A percentile compares a stretch with the other conserved stretches of the same genome.
These are phyloP conservation scores for Pseudomugil gertrudae DNA, from an alignment of 2,797 vertebrate genomes.

Conservation along the genomic window DNA sequence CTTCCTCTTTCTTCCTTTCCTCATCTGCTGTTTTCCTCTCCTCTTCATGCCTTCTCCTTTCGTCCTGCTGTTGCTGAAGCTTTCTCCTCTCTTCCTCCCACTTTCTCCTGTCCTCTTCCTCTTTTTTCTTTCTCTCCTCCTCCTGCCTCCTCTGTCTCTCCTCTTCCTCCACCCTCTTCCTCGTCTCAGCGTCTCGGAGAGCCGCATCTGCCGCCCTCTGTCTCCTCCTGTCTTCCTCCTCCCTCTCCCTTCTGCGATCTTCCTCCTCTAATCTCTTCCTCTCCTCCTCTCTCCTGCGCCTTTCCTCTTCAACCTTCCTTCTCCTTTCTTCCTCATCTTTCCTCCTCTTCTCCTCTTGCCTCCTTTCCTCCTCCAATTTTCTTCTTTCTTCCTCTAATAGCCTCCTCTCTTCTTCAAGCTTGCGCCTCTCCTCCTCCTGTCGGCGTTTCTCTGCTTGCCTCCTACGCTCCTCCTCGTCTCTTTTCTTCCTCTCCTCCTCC, in stretches of 20 bases:
- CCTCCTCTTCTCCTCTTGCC: slow-evolving; percentile 66
- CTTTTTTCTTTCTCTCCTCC: slow-evolving; percentile 63
- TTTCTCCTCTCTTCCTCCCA: slow-evolving; percentile 69
- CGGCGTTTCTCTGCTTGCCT: slow-evolving; percentile 61
- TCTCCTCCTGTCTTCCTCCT: slow-evolving; percentile 56
- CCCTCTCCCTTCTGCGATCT: slow-evolving; percentile 51
- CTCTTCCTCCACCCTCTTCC: slow-evolving; percentile 50
- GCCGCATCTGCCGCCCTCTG: slow-evolving; percentile 65
- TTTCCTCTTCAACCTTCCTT: slow-evolving; percentile 47
- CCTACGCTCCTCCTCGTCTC: slow-evolving; percentile 62
- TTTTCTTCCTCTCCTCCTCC: slow-evolving; percentile 56
- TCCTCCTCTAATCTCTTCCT: slow-evolving; percentile 44
- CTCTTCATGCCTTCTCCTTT: slow-evolving; percentile 29
- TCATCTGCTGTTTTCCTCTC: slow-evolving; percentile 58
- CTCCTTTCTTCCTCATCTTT: slow-evolving; percentile 74
- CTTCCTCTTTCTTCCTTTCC: slow-evolving; percentile 58
- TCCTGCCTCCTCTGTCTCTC: no score
- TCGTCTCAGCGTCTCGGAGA: slow-evolving; percentile 55
- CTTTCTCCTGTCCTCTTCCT: slow-evolving; percentile 61
- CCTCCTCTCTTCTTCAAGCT: slow-evolving; percentile 69
- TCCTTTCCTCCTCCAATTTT: slow-evolving; percentile 75
- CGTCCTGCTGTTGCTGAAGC: slow-evolving; percentile 9
- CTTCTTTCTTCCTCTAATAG: slow-evolving; percentile 69
- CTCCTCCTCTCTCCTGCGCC: slow-evolving; percentile 45
- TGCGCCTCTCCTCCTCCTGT: slow-evolving; percentile 71